Evolutionary conservation across 2,888 invertebrate genomes (phyloP), one percentile per base, ranked within the genome.

Genomic region (Lasioglossum malachurum): DNA sequence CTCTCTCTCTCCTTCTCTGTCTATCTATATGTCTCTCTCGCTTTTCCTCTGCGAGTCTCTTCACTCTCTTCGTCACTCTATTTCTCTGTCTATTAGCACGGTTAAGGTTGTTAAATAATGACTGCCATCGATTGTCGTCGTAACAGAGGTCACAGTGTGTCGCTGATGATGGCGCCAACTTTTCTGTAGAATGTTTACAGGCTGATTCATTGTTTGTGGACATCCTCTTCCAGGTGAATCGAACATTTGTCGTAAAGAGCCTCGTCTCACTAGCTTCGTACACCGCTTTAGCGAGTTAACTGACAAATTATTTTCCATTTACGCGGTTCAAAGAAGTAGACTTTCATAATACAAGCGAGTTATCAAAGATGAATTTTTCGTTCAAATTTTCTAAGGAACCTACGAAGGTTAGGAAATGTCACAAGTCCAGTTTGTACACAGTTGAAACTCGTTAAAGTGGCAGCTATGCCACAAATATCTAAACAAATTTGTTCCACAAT

Each of bases 81-180:
- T 74, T 57, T 46, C 57, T 53, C 67, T 80, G 64, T 81, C 73
- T 8, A 79, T 64, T 69, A 78, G 49, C 83, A 67, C 23, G 46
- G 38, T 35, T 69, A 78, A 80, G 49, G 19, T 53, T 41, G 78
- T 78, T 82, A 41, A 57, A 76, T 31, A 79, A 79, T 78, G 35
- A 84, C 46, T 44, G 38, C 23, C 49, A 71, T 73, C 38, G 78
- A 83, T 85, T 73, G 57, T 79, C 73, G 73, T 67, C 46, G 16
- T 31, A 67, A 35, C 60, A 41, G 46, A 69, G 41, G 60, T 69
- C 74, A 85, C 44, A 27, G 49, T 64, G 81, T 77, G 76, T 74
- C 84, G 71, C 69, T 31, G 27, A 76, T 41, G 60, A 78, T 35
- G n/a, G 49, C 64, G 72, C 31, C n/a, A 53, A 72, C 8, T 7